Base-by-base conservation (phyloP, 2,888 invertebrate species). In the Dichetophora obliterata region DNA sequence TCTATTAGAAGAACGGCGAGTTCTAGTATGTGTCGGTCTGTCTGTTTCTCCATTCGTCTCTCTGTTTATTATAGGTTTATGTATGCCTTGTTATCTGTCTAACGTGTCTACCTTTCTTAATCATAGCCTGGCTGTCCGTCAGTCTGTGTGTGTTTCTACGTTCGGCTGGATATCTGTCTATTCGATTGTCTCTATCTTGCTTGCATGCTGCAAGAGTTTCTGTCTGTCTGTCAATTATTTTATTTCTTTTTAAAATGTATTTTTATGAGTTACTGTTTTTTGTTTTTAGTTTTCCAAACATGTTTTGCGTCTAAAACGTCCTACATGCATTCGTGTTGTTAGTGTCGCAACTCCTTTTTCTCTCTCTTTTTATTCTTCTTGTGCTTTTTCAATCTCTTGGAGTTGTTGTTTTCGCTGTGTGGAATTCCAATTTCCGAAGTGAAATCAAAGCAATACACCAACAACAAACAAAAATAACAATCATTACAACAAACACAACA, bases 161-260 rank as follows among this genome's bases (percentile, higher is more conserved):
- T 43, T 63, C 61, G 59, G 54, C 63, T 19, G 3, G 65, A 65
- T 59, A 43, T 70, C 63, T 70, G n/a, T 76, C 68, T 72, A 22
- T 61, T 59, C 61, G 43, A 43, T 72, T 69, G 52, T 48, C 19
- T 57, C 22, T 78, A 31, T 61, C 57, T 52, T 43, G n/a, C 31
- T 68, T 76, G 66, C 70, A 76, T 70, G 61, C 54, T n/a, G 57
- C 50, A 48, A 19, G 11, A n/a, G 19, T 59, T 57, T 75, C 75
- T 75, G 75, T 70, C 75, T 59, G 68, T 75, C 75, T 75, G 75
- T 70, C 75, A 75, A 70, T 75, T 75, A 69, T 61, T 54, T 72
- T 65, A 52, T 63, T 52, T 54, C 63, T 48, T 50, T 31, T 31
- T 48, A 48, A 19, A 48, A 19, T 68, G 50, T 50, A n/a, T 68